These are phyloP conservation scores for Sebastes fasciatus DNA, from an alignment of 2,113 vertebrate genomes.

Conservation along the genomic window DNA sequence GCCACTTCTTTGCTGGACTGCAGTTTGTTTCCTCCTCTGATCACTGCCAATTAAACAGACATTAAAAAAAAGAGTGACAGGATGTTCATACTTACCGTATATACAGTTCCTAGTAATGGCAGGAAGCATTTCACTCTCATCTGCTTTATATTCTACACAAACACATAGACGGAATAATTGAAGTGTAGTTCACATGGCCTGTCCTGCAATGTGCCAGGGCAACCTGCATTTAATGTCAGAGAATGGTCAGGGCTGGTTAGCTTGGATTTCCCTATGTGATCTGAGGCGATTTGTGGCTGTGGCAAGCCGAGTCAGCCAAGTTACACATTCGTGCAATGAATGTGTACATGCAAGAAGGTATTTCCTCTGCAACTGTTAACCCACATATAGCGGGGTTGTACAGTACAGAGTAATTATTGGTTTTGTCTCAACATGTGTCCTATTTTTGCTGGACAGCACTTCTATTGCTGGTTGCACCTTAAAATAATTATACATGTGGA, in stretches of 20 bases:
- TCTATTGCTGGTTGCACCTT: not conserved
- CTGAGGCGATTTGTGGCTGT: slow-evolving; percentile 40
- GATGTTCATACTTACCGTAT: not conserved
- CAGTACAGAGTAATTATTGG: slow-evolving; percentile 18
- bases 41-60: not conserved
- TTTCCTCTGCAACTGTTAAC: slow-evolving; percentile 19
- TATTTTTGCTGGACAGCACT: slow-evolving; percentile 1
- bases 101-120: not conserved
- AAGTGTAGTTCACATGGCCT: not conserved
- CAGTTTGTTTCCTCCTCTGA: slow-evolving; percentile 26
- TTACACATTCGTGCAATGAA: slow-evolving; percentile 18
- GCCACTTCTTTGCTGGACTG: slow-evolving; percentile 5
- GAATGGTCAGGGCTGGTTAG: slow-evolving; percentile 20
- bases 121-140: not conserved
- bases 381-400: not conserved
- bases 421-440: slow-evolving; percentile 25
- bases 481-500: slow-evolving; percentile 11
- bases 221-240: slow-evolving; percentile 26
- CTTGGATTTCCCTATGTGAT: slow-evolving; percentile 22
- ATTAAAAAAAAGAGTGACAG: slow-evolving; percentile 8
- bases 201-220: not conserved
- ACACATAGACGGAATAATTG: not conserved
- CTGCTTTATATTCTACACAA: not conserved
- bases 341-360: slow-evolving; percentile 10
- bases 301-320: slow-evolving; percentile 13